Conservation (phyloP, 2,888 invertebrate species). For the Papilio demoleus region DNA sequence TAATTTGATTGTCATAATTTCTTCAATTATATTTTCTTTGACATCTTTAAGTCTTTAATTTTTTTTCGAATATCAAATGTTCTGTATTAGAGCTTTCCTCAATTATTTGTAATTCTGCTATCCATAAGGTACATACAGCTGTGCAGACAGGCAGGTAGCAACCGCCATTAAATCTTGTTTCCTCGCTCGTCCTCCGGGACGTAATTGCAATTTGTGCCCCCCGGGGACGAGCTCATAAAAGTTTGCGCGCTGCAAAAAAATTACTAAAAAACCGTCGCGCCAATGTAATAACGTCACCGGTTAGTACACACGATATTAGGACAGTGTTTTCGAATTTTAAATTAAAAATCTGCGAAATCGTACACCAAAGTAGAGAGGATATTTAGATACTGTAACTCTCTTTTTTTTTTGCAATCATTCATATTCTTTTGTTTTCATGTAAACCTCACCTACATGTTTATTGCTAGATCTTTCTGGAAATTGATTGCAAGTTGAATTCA, state of each 20-base stretch:
- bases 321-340: not conserved
- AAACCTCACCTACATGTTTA: not conserved
- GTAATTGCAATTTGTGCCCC: constrained; percentile 27
- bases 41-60: too few relatives aligned
- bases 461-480: not conserved
- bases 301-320: not conserved
- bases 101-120: not conserved
- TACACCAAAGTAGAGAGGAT: not conserved
- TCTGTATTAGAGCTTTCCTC: not conserved
- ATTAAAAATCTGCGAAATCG: too few relatives aligned
- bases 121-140: not conserved
- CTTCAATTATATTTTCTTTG: not conserved
- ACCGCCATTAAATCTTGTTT: constrained; percentile 12
- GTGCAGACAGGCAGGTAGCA: not conserved
- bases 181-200: constrained; percentile 11
- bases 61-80: too few relatives aligned
- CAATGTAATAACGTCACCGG: constrained; percentile 18
- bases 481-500: not conserved
- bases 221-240: constrained; percentile 2
- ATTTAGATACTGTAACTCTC: not conserved
- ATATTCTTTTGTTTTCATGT: not conserved
- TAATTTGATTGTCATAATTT: not conserved
- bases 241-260: constrained; percentile 16
- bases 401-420: not conserved
- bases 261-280: constrained; percentile 5